phyloP scores from a whole-genome alignment of 2,888 invertebrate genomes.

The Machimus atricapillus region DNA sequence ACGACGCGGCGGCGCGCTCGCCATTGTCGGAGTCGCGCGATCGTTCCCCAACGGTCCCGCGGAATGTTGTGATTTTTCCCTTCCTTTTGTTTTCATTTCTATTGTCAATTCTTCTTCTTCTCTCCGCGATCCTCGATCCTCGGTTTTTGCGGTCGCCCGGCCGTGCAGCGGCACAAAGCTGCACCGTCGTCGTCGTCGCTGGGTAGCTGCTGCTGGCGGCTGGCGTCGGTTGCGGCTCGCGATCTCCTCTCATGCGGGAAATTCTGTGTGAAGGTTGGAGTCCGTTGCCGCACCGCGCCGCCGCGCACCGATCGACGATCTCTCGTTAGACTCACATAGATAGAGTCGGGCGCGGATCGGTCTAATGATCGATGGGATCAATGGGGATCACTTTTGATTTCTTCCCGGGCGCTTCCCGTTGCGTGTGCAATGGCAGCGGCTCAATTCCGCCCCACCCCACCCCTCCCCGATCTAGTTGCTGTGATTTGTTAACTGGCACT shows the following conservation, averaged over 20 bases:
- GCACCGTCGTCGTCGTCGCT: not conserved
- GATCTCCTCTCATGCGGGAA: constrained; percentile 30
- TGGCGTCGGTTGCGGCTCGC: not conserved
- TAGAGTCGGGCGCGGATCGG: not conserved
- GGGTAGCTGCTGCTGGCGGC: not conserved
- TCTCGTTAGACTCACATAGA: not conserved
- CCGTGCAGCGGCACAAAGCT: not conserved
- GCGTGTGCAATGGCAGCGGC: not conserved
- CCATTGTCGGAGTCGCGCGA: constrained; percentile 31
- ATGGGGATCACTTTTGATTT: constrained; percentile 39
- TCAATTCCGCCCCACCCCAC: not conserved
- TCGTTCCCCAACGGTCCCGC: constrained; percentile 2
- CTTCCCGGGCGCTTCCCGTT: constrained; percentile 26
- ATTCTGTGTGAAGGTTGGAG: constrained; percentile 35
- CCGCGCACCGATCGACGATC: not conserved
- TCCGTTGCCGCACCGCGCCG: not conserved
- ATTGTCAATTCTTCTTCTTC: not conserved
- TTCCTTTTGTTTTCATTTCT: not conserved
- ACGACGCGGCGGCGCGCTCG: constrained; percentile 25
- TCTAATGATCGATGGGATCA: constrained; percentile 41
- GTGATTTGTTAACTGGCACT: constrained; percentile 17
- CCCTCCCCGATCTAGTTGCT: constrained; percentile 15
- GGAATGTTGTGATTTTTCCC: constrained; percentile 21
- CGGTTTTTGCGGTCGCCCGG: not conserved
- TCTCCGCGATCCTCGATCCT: not conserved